Conservation (phyloP, 2,797 vertebrate genomes). For the Takifugu ocellatus region DNA sequence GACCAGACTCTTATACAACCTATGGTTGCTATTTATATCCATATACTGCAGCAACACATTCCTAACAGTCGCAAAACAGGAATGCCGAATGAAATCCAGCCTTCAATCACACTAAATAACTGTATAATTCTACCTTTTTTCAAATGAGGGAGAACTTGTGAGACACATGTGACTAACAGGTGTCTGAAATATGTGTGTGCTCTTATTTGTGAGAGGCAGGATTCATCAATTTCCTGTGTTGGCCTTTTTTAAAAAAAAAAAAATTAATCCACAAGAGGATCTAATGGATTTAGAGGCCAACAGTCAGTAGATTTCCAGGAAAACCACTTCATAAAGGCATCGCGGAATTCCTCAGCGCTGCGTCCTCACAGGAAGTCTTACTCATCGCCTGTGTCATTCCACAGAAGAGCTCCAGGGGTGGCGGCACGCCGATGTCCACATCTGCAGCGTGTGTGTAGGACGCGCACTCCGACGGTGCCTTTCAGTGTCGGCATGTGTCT, state of each 20-base stretch:
- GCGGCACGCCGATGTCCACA: conserved; percentile 4
- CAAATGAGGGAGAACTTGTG: no score
- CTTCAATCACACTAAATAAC: neutral
- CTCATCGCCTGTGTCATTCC: conserved; percentile 11
- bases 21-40: neutral
- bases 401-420: neutral
- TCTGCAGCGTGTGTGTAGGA: neutral
- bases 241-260: no score
- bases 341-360: neutral
- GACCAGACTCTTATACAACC: no score
- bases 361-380: neutral
- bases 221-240: neutral
- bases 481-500: conserved; percentile 3
- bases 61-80: no score
- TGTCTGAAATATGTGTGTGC: no score
- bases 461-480: conserved; percentile 1
- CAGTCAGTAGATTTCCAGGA: neutral
- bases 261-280: neutral
- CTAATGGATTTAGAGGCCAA: neutral
- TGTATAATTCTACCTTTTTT: no score
- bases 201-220: neutral
- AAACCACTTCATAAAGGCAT: neutral
- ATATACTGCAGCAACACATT: no score
- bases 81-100: neutral
- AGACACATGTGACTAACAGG: no score